Percentiles rank a stretch among this genome's conserved stretches.
These are phyloP conservation scores for Ageneiosus marmoratus DNA, from an alignment of 2,113 vertebrate species.

Conservation along the genomic window DNA sequence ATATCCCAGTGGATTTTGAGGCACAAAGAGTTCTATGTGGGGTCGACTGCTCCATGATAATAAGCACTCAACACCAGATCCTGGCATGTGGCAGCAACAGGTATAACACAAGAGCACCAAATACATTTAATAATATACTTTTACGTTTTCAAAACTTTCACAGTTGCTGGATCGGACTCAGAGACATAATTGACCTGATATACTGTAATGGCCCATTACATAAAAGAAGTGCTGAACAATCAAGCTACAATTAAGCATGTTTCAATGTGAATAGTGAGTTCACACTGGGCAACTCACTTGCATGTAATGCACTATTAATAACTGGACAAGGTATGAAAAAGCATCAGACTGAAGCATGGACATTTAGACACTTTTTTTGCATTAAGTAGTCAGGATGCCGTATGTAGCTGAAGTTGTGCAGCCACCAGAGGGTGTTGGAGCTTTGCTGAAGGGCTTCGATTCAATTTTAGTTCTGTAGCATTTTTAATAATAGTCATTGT, in stretches of 20 bases:
- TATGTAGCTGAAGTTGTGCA: not conserved
- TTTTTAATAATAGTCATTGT: not conserved
- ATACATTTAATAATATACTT: not conserved
- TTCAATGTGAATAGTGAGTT: not conserved
- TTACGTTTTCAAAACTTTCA: not conserved
- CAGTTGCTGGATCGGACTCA: not conserved
- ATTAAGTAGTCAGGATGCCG: not conserved
- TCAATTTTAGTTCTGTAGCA: too few species aligned
- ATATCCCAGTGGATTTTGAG: slow-evolving; percentile 79
- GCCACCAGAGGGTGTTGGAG: not conserved
- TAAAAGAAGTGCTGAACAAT: not conserved
- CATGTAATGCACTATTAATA: not conserved
- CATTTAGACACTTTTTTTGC: not conserved
- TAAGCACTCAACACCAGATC: slow-evolving; percentile 81
- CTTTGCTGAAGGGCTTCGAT: not conserved
- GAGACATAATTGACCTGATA: not conserved
- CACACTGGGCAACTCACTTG: not conserved
- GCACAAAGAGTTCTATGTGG: slow-evolving; percentile 87
- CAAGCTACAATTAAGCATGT: not conserved
- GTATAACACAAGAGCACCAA: slow-evolving; percentile 61
- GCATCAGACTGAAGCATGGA: not conserved
- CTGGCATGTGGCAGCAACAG: slow-evolving; percentile 96
- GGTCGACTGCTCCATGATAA: slow-evolving; percentile 92
- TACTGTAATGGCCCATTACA: not conserved
- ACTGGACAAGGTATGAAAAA: not conserved